Evolutionary conservation across 2,888 invertebrate genomes (phyloP).

Genomic region (Chaetogeoica ovagalla): DNA sequence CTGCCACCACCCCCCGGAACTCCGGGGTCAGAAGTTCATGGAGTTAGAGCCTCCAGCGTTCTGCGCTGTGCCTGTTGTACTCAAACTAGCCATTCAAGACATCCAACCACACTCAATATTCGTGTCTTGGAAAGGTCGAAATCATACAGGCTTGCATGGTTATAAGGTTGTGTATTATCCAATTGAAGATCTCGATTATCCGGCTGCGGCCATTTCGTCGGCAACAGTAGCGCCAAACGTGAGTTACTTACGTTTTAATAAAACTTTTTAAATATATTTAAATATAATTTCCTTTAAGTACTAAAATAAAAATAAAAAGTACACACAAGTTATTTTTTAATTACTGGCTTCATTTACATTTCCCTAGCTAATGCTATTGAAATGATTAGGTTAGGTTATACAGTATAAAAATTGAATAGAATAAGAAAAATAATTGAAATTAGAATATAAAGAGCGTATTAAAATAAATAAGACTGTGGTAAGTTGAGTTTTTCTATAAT

Average conservation of each 20-base stretch:
- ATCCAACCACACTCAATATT: constrained; percentile 84
- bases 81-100: constrained; percentile 83
- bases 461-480: no score
- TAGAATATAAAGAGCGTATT: no score
- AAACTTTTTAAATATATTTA: no score
- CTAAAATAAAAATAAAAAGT: no score
- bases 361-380: no score
- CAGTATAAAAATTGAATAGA: no score
- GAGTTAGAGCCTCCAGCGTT: constrained; percentile 79
- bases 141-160: constrained; percentile 80
- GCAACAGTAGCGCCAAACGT: not conserved
- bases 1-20: constrained; percentile 82
- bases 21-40: constrained; percentile 75
- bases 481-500: no score
- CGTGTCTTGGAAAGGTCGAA: constrained; percentile 82
- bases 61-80: constrained; percentile 80
- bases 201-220: constrained; percentile 60
- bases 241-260: not conserved
- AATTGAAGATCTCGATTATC: constrained; percentile 60
- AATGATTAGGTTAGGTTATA: not conserved
- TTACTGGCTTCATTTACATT: no score
- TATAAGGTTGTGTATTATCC: constrained; percentile 84
- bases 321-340: no score
- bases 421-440: no score
- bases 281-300: not conserved